Evolutionary conservation across 2,888 invertebrate genomes (phyloP).

Genomic region (Bombylius discolor): DNA sequence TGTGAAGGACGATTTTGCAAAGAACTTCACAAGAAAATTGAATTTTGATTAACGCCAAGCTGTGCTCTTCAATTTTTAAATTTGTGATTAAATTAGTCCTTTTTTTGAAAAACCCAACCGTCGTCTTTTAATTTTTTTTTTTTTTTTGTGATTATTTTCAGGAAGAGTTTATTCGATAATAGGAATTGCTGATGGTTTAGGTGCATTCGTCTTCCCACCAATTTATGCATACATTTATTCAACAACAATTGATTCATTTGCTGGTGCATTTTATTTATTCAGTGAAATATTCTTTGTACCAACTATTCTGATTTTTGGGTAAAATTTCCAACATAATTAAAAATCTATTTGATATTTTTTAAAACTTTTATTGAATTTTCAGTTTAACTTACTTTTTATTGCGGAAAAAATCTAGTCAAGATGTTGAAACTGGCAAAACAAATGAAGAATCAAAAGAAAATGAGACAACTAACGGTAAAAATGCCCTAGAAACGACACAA

Average conservation of each 20-base stretch:
- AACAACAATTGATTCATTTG: slow-evolving; percentile 27
- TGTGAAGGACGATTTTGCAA: no score
- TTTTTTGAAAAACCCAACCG: no score
- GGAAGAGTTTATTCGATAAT: slow-evolving; percentile 24
- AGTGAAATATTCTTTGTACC: slow-evolving; percentile 32
- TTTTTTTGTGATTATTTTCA: background rate
- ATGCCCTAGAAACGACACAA: background rate
- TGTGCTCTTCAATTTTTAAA: no score
- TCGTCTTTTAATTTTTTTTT: slow-evolving; percentile 2
- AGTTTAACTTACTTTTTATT: background rate
- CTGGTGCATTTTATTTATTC: slow-evolving; percentile 33
- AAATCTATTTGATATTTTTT: no score
- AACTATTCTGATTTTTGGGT: slow-evolving; percentile 32
- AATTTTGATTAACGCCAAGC: no score
- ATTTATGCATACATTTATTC: slow-evolving; percentile 31
- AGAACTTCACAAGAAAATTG: no score
- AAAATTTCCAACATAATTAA: background rate
- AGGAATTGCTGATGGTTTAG: slow-evolving; percentile 33
- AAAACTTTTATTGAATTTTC: background rate
- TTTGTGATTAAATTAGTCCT: no score
- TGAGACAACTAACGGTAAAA: background rate
- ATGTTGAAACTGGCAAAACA: background rate
- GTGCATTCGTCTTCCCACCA: slow-evolving; percentile 30
- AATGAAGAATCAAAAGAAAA: background rate
- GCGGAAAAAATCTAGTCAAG: no score